Percentiles rank a stretch among this genome's conserved stretches.
These are phyloP conservation scores for Clarias macrocephalus DNA, from an alignment of 2,113 vertebrate species.

Conservation along the genomic window DNA sequence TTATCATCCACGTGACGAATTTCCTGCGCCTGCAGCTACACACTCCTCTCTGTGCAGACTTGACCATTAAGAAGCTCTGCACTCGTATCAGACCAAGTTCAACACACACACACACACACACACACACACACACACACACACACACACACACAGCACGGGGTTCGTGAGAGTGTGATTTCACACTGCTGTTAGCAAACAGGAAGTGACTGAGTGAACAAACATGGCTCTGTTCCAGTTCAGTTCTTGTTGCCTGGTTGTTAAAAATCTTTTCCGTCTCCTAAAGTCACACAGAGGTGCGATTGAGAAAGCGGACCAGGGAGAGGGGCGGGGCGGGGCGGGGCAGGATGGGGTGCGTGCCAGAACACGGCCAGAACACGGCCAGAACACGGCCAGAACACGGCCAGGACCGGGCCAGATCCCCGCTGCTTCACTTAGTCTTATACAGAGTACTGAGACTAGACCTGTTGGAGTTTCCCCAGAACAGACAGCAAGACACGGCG, in stretches of 20 bases:
- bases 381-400: neutral
- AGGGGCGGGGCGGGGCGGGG: neutral
- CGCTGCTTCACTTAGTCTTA: neutral
- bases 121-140: slow-evolving; percentile 25
- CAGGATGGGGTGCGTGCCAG: neutral
- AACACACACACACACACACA: neutral
- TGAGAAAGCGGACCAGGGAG: slow-evolving; percentile 33
- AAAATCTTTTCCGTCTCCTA: slow-evolving; percentile 60
- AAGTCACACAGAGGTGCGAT: slow-evolving; percentile 50
- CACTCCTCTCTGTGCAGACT: slow-evolving; percentile 28
- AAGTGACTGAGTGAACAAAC: slow-evolving; percentile 7
- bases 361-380: neutral
- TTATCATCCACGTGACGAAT: slow-evolving; percentile 36
- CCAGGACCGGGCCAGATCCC: neutral
- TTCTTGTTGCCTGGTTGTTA: slow-evolving; percentile 62
- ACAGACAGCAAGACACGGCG: neutral
- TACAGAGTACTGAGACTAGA: neutral
- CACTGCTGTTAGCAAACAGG: neutral
- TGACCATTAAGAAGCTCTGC: slow-evolving; percentile 20
- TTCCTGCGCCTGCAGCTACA: slow-evolving; percentile 43
- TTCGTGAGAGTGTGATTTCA: neutral
- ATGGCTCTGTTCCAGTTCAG: slow-evolving; percentile 51
- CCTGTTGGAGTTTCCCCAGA: neutral
- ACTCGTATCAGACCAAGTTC: neutral
- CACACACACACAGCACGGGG: no score